Base-by-base conservation (phyloP, 2,797 vertebrate genomes). In the Scomberomorus guttatus region DNA sequence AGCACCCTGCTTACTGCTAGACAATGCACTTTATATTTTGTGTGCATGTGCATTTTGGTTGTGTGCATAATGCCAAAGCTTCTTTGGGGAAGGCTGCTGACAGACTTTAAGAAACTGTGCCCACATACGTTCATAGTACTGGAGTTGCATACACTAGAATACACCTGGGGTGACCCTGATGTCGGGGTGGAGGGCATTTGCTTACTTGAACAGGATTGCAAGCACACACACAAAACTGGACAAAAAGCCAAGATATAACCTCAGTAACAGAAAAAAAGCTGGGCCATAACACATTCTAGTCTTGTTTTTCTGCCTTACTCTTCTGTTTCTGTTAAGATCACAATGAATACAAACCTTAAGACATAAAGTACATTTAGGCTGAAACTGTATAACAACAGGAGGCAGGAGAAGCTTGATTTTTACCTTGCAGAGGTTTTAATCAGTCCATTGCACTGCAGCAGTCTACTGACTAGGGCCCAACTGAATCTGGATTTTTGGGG, bases 21-120 rank as follows among this genome's bases (percentile, higher is more conserved):
- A 80, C 58, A 65, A 57, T 24, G 18, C 65, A 68, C 51, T 76
- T 65, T 56, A 63, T 54, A 65, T 72, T 74, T 60, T 64, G 50
- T 46, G 42, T 34, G n/a, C 32, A 17, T 61, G 7, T 5, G 12
- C 6, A 4, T 39, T 34, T 58, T 37, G 34, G 61, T 68, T 62
- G 18, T 22, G 54, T 51, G 54, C 22, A 20, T 34, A 3, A 82
- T 39, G 22, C 18, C 42, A 42, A 54, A 20, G 13, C 15, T 65
- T 57, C 25, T 75, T 69, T 32, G 39, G 8, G 0, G 18, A 52
- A 55, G 6, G n/a, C 4, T 59, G 52, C 6, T 59, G 46, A 51
- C 63, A 77, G 25, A 32, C 29, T 32, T 32, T 32, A 32, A 32
- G 39, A 59, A 63, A 25, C n/a, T n/a, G n/a, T 15, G 10, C 27